phyloP scores from a whole-genome alignment of 2,888 invertebrate species.

The Platycnemis pennipes region DNA sequence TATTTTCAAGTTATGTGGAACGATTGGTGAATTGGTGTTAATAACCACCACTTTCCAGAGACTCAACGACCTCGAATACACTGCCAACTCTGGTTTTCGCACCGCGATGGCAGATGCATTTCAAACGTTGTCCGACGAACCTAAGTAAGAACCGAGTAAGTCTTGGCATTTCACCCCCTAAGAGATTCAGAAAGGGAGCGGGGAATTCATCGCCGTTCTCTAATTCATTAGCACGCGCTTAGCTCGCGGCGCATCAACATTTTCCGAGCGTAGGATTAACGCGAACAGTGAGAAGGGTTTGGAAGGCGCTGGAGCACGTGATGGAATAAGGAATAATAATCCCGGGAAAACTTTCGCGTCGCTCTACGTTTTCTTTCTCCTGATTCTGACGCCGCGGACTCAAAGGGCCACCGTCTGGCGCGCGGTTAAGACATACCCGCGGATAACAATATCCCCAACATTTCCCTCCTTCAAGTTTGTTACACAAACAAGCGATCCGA shows the following conservation, averaged over 20 bases:
- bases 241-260: background rate
- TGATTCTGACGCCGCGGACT: background rate
- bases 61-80: background rate
- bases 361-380: background rate
- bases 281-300: background rate
- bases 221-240: background rate
- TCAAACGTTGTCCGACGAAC: background rate
- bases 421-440: background rate
- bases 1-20: background rate
- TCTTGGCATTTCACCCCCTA: background rate
- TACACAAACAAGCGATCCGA: slow-evolving; percentile 19
- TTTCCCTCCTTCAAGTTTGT: background rate
- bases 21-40: background rate
- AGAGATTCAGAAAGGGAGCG: background rate
- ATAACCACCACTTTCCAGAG: background rate
- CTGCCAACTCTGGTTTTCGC: background rate
- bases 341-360: background rate
- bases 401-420: background rate
- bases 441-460: background rate
- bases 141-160: background rate
- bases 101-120: background rate
- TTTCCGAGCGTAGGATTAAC: background rate
- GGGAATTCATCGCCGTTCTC: background rate
- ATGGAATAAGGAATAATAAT: background rate
- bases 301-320: no score